Conservation (phyloP, 2,888 invertebrate species). For the Nebria salina region DNA sequence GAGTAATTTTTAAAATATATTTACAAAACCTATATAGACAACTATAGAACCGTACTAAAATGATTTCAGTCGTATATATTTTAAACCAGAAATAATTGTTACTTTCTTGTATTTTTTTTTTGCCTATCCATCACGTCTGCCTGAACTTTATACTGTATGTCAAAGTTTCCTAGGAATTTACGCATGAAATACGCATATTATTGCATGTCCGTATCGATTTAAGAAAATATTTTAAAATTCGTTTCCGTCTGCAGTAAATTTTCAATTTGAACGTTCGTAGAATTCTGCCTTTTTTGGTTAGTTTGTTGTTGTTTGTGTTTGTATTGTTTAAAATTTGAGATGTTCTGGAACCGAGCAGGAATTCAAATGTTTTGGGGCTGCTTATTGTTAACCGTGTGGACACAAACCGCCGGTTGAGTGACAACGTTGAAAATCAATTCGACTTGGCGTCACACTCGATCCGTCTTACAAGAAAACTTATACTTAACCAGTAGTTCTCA, state of each 20-base stretch:
- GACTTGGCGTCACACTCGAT: constrained; percentile 24
- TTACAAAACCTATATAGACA: neutral
- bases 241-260: neutral
- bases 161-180: neutral
- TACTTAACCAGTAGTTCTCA: constrained; percentile 6
- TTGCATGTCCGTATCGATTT: neutral
- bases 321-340: neutral
- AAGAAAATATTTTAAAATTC: neutral
- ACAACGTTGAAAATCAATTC: constrained; percentile 36
- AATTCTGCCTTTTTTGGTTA: neutral
- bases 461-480: constrained; percentile 17
- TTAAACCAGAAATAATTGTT: too few relatives aligned
- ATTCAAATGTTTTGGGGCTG: constrained; percentile 41
- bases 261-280: neutral
- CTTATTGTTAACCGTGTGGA: constrained; percentile 29
- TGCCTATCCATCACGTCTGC: too few relatives aligned
- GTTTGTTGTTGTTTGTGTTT: neutral
- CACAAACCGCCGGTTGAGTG: constrained; percentile 32
- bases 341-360: constrained; percentile 24
- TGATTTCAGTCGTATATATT: neutral
- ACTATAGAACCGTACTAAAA: neutral
- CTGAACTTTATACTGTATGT: too few relatives aligned
- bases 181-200: neutral
- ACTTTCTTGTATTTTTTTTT: too few relatives aligned
- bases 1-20: neutral